phyloP scores from a whole-genome alignment of 1,140 invertebrate genomes.

The Diorhabda sublineata region DNA sequence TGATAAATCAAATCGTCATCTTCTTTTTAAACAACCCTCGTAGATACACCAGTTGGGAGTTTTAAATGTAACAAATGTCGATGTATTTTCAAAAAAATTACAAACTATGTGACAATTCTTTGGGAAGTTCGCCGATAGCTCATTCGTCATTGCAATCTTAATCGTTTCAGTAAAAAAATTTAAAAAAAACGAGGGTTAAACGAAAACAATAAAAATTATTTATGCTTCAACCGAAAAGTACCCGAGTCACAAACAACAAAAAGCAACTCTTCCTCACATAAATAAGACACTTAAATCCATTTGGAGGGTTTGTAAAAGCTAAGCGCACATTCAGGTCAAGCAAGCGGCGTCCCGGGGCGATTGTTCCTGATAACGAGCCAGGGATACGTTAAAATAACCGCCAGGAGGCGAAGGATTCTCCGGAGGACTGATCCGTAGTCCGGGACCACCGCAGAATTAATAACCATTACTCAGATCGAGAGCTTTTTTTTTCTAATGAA shows the following conservation, averaged over 20 bases:
- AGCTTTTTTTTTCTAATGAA: conserved; percentile 10
- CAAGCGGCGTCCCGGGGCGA: conserved; percentile 38
- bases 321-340: conserved; percentile 36
- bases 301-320: conserved; percentile 25
- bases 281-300: conserved; percentile 28
- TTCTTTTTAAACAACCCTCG: too few species aligned
- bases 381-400: conserved; percentile 36
- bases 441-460: conserved; percentile 29
- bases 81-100: too few species aligned
- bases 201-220: neutral
- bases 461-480: conserved; percentile 35
- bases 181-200: neutral
- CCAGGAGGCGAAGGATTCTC: conserved; percentile 32
- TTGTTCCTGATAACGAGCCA: conserved; percentile 40
- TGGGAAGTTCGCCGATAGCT: neutral
- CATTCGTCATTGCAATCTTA: neutral
- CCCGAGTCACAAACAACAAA: conserved; percentile 10
- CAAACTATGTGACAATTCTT: too few species aligned
- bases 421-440: conserved; percentile 21
- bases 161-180: neutral
- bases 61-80: too few species aligned
- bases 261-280: conserved; percentile 10
- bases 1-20: too few species aligned
- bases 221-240: neutral
- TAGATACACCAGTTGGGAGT: too few species aligned